Conservation (phyloP, 2,888 invertebrate species). For the Cybosia mesomella region DNA sequence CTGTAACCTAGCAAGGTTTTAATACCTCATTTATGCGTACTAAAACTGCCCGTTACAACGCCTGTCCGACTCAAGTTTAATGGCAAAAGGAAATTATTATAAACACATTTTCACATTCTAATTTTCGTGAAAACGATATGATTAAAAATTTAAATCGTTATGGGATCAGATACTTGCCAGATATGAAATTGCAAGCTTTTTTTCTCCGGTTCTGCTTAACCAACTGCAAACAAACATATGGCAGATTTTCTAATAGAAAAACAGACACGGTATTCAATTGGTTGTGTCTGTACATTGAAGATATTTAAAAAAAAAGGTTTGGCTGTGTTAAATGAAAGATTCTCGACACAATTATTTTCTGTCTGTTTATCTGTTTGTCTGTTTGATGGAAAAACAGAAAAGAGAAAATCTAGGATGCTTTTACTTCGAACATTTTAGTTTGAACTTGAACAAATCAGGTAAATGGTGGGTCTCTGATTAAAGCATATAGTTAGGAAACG, state of each 20-base stretch:
- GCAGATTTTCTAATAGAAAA: too few relatives aligned
- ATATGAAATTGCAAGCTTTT: constrained; percentile 8
- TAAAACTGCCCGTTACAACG: constrained; percentile 33
- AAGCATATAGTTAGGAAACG: constrained; percentile 45
- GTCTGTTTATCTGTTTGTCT: too few relatives aligned
- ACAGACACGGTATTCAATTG: too few relatives aligned
- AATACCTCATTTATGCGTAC: constrained; percentile 44
- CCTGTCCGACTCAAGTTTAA: constrained; percentile 3
- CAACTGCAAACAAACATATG: too few relatives aligned
- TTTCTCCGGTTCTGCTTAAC: too few relatives aligned
- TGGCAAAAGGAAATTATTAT: background rate
- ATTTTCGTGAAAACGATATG: background rate
- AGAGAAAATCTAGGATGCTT: too few relatives aligned
- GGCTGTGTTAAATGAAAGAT: too few relatives aligned
- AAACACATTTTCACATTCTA: background rate
- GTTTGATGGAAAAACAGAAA: too few relatives aligned
- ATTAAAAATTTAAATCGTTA: background rate
- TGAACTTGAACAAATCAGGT: constrained; percentile 30
- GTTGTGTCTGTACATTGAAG: too few relatives aligned
- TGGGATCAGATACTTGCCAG: background rate
- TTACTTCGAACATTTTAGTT: too few relatives aligned
- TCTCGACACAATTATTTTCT: too few relatives aligned
- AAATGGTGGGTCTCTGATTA: constrained; percentile 34
- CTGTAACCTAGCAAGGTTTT: constrained; percentile 51
- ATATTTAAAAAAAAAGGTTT: too few relatives aligned